phyloP scores from a whole-genome alignment of 1,140 invertebrate species.

The Cyclina sinensis region DNA sequence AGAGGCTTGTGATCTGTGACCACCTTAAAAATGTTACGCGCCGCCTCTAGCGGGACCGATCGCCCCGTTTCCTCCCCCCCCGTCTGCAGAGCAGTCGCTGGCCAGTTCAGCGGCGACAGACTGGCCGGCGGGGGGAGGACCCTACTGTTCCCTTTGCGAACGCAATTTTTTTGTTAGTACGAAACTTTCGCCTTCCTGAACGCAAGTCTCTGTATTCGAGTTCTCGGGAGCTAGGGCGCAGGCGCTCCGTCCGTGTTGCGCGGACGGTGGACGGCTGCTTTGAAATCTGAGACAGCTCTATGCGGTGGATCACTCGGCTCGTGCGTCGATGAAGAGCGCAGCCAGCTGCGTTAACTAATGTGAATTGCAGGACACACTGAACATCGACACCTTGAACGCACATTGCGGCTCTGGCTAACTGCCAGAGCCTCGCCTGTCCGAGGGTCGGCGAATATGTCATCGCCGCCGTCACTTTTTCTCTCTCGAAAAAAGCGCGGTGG shows the following conservation, averaged over 20 bases:
- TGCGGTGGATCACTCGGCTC: conserved; percentile 30
- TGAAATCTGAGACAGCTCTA: background rate
- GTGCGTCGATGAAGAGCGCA: conserved; percentile 88
- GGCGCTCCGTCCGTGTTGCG: conserved; percentile 4
- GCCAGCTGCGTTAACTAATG: conserved; percentile 91
- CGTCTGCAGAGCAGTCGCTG: no score
- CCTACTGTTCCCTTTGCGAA: no score
- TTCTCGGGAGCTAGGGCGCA: no score
- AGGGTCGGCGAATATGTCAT: conserved; percentile 65
- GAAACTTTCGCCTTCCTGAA: no score
- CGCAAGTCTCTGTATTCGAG: no score
- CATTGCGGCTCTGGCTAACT: conserved; percentile 91
- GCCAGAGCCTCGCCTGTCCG: conserved; percentile 73
- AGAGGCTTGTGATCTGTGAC: conserved; percentile 70
- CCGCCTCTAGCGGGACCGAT: no score
- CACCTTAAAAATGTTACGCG: no score
- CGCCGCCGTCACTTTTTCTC: conserved; percentile 88
- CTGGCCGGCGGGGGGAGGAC: no score
- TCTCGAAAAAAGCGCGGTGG: conserved; percentile 68
- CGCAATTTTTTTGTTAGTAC: no score
- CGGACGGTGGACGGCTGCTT: background rate
- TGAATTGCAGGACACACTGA: conserved; percentile 94
- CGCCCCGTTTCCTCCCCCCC: no score
- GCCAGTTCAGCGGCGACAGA: no score
- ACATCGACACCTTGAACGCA: conserved; percentile 94